Evolutionary conservation across 2,113 vertebrate species (phyloP).

Genomic region (Hippolais icterina): DNA sequence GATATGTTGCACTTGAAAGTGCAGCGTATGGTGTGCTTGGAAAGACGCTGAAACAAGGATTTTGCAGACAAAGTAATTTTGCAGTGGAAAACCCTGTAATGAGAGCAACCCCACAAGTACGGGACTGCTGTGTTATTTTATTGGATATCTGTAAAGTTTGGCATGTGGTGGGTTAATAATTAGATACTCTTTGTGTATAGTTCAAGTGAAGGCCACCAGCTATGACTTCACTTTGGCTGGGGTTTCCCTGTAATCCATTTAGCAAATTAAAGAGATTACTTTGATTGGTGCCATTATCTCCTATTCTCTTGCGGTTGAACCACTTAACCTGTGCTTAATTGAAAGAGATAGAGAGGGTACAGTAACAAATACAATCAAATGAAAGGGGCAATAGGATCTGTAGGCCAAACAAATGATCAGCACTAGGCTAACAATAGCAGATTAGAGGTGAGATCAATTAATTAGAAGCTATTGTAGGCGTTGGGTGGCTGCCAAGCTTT

Average conservation of each 20-base stretch:
- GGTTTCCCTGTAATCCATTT: slow-evolving; percentile 88
- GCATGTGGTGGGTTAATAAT: slow-evolving; percentile 81
- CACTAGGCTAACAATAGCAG: slow-evolving; percentile 84
- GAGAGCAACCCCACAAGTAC: neutral
- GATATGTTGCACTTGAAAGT: slow-evolving; percentile 40
- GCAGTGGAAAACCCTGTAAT: neutral
- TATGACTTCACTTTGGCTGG: slow-evolving; percentile 87
- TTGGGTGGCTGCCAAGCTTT: slow-evolving; percentile 83
- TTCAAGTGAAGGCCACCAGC: slow-evolving; percentile 86
- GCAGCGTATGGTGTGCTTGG: neutral
- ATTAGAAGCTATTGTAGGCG: slow-evolving; percentile 85
- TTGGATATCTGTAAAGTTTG: slow-evolving; percentile 63
- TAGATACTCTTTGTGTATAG: slow-evolving; percentile 80
- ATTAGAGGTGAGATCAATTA: slow-evolving; percentile 89
- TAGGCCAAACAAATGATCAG: slow-evolving; percentile 86
- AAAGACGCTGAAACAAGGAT: neutral
- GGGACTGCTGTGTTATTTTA: slow-evolving; percentile 7
- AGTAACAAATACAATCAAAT: slow-evolving; percentile 89
- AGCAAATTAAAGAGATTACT: slow-evolving; percentile 89
- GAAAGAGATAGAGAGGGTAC: slow-evolving; percentile 87
- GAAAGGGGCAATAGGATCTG: slow-evolving; percentile 83
- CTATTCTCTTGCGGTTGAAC: slow-evolving; percentile 85
- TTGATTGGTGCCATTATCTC: slow-evolving; percentile 88
- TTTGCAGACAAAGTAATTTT: slow-evolving; percentile 24
- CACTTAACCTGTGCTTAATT: slow-evolving; percentile 92